phyloP scores from a whole-genome alignment of 2,888 invertebrate genomes.

The Teinopalpus imperialis region DNA sequence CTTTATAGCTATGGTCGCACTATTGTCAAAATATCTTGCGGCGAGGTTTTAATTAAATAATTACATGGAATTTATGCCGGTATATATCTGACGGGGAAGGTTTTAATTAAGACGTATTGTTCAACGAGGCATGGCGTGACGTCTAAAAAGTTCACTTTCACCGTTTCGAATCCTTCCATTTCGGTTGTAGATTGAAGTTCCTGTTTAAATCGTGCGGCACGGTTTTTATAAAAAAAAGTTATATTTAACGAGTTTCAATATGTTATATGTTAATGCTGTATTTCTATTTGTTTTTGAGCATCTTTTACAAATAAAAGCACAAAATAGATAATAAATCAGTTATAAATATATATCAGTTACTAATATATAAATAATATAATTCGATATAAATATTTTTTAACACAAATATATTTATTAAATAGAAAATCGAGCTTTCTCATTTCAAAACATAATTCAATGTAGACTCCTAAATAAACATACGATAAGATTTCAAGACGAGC shows the following conservation, averaged over 20 bases:
- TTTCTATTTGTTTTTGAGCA: too few relatives aligned
- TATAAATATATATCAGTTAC: too few relatives aligned
- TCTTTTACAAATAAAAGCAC: too few relatives aligned
- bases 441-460: conserved; percentile 55
- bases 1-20: conserved; percentile 30
- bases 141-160: conserved; percentile 62
- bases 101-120: conserved; percentile 77
- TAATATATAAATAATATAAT: too few relatives aligned
- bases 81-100: conserved; percentile 52
- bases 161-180: conserved; percentile 53
- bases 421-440: too few relatives aligned
- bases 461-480: conserved; percentile 69
- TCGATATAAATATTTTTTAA: too few relatives aligned
- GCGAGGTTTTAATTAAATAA: conserved; percentile 61
- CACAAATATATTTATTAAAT: too few relatives aligned
- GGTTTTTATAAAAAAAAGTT: conserved; percentile 16
- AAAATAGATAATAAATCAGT: too few relatives aligned
- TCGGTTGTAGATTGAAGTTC: conserved; percentile 46
- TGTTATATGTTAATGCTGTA: too few relatives aligned
- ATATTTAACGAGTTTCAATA: conserved; percentile 18
- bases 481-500: conserved; percentile 61
- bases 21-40: conserved; percentile 51
- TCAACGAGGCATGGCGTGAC: conserved; percentile 63
- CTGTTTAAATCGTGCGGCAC: conserved; percentile 24
- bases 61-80: conserved; percentile 53